Evolutionary conservation across 2,113 vertebrate species (phyloP), one percentile per base, ranked within the genome.

Genomic region (Cyrtonyx montezumae): DNA sequence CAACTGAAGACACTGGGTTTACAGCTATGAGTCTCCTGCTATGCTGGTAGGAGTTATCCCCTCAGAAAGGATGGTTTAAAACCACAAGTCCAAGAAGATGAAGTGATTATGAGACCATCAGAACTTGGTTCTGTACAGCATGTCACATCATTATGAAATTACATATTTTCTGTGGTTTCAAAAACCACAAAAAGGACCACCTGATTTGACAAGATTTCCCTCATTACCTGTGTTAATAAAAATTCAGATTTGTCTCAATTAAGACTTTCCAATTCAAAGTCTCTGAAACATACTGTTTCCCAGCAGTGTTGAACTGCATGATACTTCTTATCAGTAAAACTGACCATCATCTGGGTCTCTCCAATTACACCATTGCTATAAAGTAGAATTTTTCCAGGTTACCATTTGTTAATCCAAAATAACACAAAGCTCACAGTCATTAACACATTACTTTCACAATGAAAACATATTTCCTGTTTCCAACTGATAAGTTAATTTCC

Each of bases 401-500:
- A 40, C 56, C 95, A 91, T 73, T 87, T 95, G 96, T 88, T 79
- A 90, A 87, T 70, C 94, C 88, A 97, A 93, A 91, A 65, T 67
- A 93, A 77, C 36, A 43, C 74, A 62, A 51, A 86, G 84, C 7
- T 19, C 84, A 46, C 11, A 61, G 89, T 79, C 25, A 11, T 89
- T 91, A 93, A 88, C 78, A 86, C 43, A 82, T 0, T 0, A 40
- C 83, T 91, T 82, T 70, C 59, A 91, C 67, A 51, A 23, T 37
- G 83, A 76, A 92, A 95, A 83, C 74, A 88, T 17, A 67, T 32
- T 95, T 97, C 94, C 96, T 94, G 89, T 89, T 96, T 93, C 91
- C 94, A 84, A 11, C 62, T 37, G 61, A 8, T 80, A 88, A 87
- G 78, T 82, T 85, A 55, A 95, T 92, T 96, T 96, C 92, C 94